A percentile compares a stretch with the other conserved stretches of the same genome.
These are phyloP conservation scores for Dipodomys merriami DNA, from an alignment of 2,113 vertebrate genomes.

Conservation along the genomic window DNA sequence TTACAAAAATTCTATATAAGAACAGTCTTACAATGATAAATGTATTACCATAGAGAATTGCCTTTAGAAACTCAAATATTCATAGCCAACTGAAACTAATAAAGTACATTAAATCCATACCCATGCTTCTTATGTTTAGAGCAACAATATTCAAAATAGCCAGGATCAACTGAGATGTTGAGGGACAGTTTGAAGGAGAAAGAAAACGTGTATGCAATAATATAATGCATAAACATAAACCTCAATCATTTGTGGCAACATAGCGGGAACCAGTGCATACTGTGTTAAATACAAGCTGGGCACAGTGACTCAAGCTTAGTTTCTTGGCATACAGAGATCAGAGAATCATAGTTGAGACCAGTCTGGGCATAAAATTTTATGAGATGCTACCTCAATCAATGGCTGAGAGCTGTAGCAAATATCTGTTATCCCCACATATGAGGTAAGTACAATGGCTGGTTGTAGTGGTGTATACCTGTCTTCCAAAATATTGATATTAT, in stretches of 20 bases:
- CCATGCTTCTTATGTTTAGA: not conserved
- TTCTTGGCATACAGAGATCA: no score
- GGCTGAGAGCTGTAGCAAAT: no score
- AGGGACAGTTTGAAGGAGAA: not conserved
- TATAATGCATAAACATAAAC: fast-evolving
- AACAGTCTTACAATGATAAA: not conserved
- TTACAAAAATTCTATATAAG: not conserved
- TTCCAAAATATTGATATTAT: no score
- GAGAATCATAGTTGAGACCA: no score
- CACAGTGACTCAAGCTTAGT: no score
- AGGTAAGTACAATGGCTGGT: no score
- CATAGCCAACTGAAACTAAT: not conserved
- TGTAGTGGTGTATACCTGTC: no score
- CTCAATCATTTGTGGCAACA: not conserved
- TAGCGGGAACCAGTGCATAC: no score
- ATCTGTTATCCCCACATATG: no score
- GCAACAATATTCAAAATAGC: not conserved
- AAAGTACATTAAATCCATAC: not conserved
- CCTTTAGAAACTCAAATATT: not conserved
- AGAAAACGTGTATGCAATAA: no score
- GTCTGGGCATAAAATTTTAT: no score
- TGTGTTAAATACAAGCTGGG: not conserved
- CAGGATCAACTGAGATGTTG: not conserved
- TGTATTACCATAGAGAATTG: not conserved
- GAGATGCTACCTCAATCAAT: no score